phyloP scores from a whole-genome alignment of 2,888 invertebrate species.

The Mythimna albipuncta region DNA sequence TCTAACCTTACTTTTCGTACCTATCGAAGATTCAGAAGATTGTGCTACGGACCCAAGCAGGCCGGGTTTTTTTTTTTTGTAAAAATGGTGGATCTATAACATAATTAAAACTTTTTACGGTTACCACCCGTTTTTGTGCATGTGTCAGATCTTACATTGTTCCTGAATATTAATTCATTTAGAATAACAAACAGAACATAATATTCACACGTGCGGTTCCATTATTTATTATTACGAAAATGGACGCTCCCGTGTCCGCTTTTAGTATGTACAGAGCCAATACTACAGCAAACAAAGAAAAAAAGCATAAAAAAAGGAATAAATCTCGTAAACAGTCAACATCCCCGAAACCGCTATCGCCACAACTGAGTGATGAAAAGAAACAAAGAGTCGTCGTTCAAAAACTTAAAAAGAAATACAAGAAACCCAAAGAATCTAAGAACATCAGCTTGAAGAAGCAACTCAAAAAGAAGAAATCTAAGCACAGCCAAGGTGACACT shows the following conservation, averaged over 20 bases:
- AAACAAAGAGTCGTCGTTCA: slow-evolving; percentile 69
- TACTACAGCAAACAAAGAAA: slow-evolving; percentile 71
- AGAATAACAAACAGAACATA: neutral
- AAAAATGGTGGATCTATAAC: neutral
- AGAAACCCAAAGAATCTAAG: slow-evolving; percentile 74
- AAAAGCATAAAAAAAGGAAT: slow-evolving; percentile 71
- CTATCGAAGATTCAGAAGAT: too few relatives aligned
- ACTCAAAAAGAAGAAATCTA: slow-evolving; percentile 78
- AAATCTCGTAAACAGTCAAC: slow-evolving; percentile 50
- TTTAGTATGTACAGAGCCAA: slow-evolving; percentile 82
- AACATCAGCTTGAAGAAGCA: slow-evolving; percentile 76
- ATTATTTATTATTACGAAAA: slow-evolving; percentile 52
- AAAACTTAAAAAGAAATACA: slow-evolving; percentile 78
- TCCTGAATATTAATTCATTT: neutral
- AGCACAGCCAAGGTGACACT: slow-evolving; percentile 54
- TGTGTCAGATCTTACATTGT: neutral
- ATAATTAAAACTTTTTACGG: neutral
- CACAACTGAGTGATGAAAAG: slow-evolving; percentile 65
- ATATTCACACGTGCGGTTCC: slow-evolving; percentile 43
- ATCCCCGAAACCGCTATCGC: slow-evolving; percentile 50
- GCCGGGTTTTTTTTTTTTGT: neutral
- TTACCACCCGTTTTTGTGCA: neutral
- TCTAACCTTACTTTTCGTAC: too few relatives aligned
- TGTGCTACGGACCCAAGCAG: too few relatives aligned
- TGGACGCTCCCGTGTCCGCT: slow-evolving; percentile 84